Evolutionary conservation across 1,140 invertebrate species (phyloP).

Genomic region (Pseudomyrmex gracilis): DNA sequence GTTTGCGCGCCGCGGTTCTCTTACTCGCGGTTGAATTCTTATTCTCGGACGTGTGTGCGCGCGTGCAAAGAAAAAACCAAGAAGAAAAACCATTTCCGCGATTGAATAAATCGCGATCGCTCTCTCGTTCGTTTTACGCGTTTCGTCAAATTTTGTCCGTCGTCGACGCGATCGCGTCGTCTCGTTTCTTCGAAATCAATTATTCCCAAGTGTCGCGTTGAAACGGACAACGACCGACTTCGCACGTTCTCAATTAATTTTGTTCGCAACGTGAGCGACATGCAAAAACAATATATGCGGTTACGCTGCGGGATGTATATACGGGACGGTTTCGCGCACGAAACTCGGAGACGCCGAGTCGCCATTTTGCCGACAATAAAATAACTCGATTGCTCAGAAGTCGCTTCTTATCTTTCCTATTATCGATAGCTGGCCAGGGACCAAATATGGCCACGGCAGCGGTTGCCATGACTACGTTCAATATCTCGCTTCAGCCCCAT

Average conservation of each 20-base stretch:
- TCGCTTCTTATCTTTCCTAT: slow-evolving; percentile 84
- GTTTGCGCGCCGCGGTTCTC: slow-evolving; percentile 48
- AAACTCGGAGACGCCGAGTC: slow-evolving; percentile 65
- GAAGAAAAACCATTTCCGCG: too few relatives aligned
- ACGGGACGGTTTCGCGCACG: slow-evolving; percentile 6
- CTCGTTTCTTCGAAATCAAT: too few relatives aligned
- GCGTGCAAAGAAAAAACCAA: too few relatives aligned
- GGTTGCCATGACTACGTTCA: slow-evolving; percentile 79
- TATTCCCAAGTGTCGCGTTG: too few relatives aligned
- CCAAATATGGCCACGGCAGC: slow-evolving; percentile 81
- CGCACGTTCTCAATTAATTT: too few relatives aligned
- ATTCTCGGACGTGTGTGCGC: not conserved
- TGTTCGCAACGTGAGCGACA: not conserved
- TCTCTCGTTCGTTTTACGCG: too few relatives aligned
- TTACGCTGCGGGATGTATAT: not conserved
- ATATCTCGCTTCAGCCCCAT: slow-evolving; percentile 77
- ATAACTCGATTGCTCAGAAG: slow-evolving; percentile 65
- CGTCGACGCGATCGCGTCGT: too few relatives aligned
- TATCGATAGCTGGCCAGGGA: slow-evolving; percentile 84
- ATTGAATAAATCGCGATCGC: too few relatives aligned
- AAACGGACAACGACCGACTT: not conserved
- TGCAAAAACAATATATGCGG: not conserved
- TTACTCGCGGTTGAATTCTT: slow-evolving; percentile 24
- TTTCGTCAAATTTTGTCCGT: too few relatives aligned
- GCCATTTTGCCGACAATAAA: slow-evolving; percentile 78